Base-by-base conservation (phyloP, 1,140 invertebrate species). In the Condylostylus longicornis region DNA sequence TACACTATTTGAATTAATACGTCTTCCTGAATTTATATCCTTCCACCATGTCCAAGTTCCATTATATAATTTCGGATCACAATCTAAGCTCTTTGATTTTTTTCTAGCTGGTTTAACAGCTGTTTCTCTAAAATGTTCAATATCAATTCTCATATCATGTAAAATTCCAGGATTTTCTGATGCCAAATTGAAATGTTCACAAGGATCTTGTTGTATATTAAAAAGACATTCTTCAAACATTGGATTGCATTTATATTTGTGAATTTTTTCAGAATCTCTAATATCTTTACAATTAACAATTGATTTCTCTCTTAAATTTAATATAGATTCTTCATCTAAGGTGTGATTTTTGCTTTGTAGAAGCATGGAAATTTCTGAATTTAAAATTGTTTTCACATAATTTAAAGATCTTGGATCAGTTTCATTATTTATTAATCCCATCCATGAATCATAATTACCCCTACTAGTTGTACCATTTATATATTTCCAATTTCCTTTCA, bases 131-230 rank as follows among this genome's bases (percentile, higher is more conserved):
- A 44, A 29, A 3, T 48, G 36, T 1, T 35, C 18, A 1, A 49
- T 13, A 5, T 46, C 45, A 18, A 41, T 19, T 2, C 51, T 43
- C 35, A 57, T 35, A 5, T 43, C 38, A 2, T 12, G 4, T 25
- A 57, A 27, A 1, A 53, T 38, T 1, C 42, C 40, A 1, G 35
- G 27, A 28, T 53, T 46, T n/a, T 21, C 25, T 4, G 33, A 15
- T 3, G 72, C 73, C 18, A 87, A 50, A 62, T 87, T 83, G 18
- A 71, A 62, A 35, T 59, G 70, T 55, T 87, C 83, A 49, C 83
- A 87, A 0, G 83, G 83, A 63, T 87, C 83, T 14, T 67, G 58
- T 6, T 57, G 57, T 19, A 87, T 65, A 47, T 87, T 72, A 54
- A 77, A 88, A 1, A 87, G 54, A 48, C 83, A 87, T 3, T 78